Conservation (phyloP, 2,888 invertebrate species). For the Conomelus anceps region DNA sequence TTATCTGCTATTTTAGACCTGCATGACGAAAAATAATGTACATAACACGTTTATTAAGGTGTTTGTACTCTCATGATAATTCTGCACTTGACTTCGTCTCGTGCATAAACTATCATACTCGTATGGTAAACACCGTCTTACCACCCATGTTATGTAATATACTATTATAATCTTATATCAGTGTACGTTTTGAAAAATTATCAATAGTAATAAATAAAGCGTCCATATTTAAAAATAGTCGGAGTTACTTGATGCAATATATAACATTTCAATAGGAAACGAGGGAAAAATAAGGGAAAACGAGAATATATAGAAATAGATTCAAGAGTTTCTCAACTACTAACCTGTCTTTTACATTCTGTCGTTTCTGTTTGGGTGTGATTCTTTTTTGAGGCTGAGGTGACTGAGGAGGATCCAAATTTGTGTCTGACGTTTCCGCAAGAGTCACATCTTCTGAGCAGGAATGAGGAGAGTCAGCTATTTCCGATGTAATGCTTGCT, state of each 20-base stretch:
- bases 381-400: constrained; percentile 65
- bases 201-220: too few relatives aligned
- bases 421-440: constrained; percentile 36
- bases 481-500: constrained; percentile 63
- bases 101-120: too few relatives aligned
- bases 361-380: constrained; percentile 72
- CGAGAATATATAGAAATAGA: not conserved
- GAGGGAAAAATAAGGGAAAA: not conserved
- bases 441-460: constrained; percentile 42
- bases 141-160: too few relatives aligned
- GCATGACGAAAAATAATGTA: too few relatives aligned
- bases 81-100: too few relatives aligned
- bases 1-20: too few relatives aligned
- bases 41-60: too few relatives aligned
- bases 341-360: constrained; percentile 67
- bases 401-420: constrained; percentile 27
- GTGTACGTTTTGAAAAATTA: too few relatives aligned
- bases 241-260: not conserved
- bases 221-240: not conserved
- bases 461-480: constrained; percentile 50
- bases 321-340: not conserved
- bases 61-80: too few relatives aligned
- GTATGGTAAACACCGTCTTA: too few relatives aligned
- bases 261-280: not conserved
- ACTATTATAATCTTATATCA: too few relatives aligned